Base-by-base conservation (phyloP, 2,113 vertebrate genomes). In the Rhipidura dahli region DNA sequence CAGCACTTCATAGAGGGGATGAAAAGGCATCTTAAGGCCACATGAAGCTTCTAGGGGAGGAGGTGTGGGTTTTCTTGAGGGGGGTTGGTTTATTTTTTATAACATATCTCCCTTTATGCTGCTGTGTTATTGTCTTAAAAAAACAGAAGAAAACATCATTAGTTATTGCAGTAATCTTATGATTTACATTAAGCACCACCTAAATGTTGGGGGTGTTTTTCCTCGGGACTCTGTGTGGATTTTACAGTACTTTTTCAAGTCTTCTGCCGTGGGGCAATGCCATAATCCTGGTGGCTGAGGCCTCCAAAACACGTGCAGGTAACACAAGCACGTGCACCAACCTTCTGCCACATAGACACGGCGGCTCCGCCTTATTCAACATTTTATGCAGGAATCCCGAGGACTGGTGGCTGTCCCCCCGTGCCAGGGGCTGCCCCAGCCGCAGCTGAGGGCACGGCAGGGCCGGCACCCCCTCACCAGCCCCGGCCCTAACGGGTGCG, bases 361-460 rank as follows among this genome's bases (percentile, higher is more conserved):
- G 30, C 4, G 22, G 3, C 15, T 33, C 23, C 11, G 4, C 54
- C 8, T 15, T 3, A 7, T 1, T 3, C 1, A 2, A 2, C 13
- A 1, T 1, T 4, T 6, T 0, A 9, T 2, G 3, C 2, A 5
- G 1, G 2, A 11, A 13, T 0, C 5, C 20, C 2, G 33, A 4
- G 2, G 11, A 5, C 3, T 0, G 40, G 3, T 13, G 33, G 17
- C 47, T 3, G 31, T 21, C 4, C 0, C 5, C 1, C 6, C 7
- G 4, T 2, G 11, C 54, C 10, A 8, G 12, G 15, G 4, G 6
- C 33, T 3, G 57, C 10, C 7, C 28, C 12, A 1, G 0, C 13
- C 30, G 13, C 11, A 9, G 13, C 24, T 1, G 31, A 14, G 9
- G 6, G 10, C 13, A 2, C 28, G 1, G 21, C 9, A 15, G 5